A percentile compares a stretch with the other conserved stretches of the same genome.
phyloP scores from a whole-genome alignment of 35 echinoderm and acorn worm genomes.

The Ptychodera flava region DNA sequence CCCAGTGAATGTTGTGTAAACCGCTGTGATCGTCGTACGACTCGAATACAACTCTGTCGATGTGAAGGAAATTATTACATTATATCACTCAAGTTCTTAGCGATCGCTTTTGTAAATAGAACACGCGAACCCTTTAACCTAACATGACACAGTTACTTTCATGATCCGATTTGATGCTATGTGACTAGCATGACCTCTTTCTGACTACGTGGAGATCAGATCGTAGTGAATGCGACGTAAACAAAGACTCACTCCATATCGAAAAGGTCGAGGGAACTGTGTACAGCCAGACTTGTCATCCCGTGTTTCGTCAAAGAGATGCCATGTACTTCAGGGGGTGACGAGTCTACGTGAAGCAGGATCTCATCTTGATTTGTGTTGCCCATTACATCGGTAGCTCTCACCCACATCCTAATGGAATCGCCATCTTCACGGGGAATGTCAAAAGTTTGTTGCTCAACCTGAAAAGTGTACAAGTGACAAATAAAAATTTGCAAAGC shows the following conservation, averaged over 20 bases:
- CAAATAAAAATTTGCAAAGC: not conserved
- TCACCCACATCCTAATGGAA: conserved; percentile 30
- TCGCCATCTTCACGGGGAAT: conserved; percentile 19
- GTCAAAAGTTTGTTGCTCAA: conserved; percentile 6
- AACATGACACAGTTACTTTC: no score
- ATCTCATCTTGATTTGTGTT: conserved; percentile 1
- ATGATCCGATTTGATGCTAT: no score
- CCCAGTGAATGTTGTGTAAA: not conserved
- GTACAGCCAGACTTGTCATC: not conserved
- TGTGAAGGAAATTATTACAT: not conserved
- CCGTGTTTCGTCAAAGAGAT: not conserved
- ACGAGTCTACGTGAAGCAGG: conserved; percentile 29
- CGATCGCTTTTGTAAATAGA: not conserved
- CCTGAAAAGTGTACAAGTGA: not conserved
- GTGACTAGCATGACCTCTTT: not conserved
- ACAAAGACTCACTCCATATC: conserved; percentile 11
- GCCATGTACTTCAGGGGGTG: conserved; percentile 20
- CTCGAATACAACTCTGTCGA: not conserved
- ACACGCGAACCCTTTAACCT: no score
- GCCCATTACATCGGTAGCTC: conserved; percentile 17
- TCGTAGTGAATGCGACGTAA: not conserved
- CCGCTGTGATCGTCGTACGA: not conserved
- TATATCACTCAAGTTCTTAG: not conserved
- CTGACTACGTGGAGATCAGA: not conserved
- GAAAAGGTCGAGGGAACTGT: conserved; percentile 13